These are phyloP conservation scores for Hyperoplus immaculatus DNA, from an alignment of 2,797 vertebrate genomes.

Conservation along the genomic window DNA sequence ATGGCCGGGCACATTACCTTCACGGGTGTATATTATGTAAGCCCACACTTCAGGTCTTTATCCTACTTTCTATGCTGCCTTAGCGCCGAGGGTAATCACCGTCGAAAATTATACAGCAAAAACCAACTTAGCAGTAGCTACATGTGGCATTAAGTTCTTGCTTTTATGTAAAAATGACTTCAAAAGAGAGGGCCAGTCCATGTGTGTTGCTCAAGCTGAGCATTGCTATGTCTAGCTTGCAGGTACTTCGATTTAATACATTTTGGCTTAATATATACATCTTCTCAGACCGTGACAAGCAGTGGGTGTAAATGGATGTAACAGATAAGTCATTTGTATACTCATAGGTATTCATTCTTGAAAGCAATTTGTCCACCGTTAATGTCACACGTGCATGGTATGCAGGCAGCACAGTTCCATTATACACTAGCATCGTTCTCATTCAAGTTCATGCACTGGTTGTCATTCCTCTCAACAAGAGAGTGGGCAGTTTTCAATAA, in stretches of 20 bases:
- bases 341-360: background rate
- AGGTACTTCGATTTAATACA: background rate
- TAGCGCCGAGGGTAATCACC: slow-evolving; percentile 21
- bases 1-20: slow-evolving; percentile 42
- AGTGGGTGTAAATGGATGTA: too few relatives aligned
- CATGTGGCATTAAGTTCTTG: slow-evolving; percentile 10
- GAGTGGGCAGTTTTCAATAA: background rate
- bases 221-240: background rate
- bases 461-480: background rate
- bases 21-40: slow-evolving; percentile 52
- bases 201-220: background rate
- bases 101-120: slow-evolving; percentile 8
- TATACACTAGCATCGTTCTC: background rate
- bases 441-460: background rate
- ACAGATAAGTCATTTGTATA: too few relatives aligned
- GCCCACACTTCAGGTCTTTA: slow-evolving; percentile 20
- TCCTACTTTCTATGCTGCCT: slow-evolving; percentile 26
- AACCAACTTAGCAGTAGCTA: slow-evolving; percentile 28
- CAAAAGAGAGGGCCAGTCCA: background rate
- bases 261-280: background rate
- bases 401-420: background rate
- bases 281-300: background rate
- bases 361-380: background rate
- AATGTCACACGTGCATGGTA: background rate
- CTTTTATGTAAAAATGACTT: slow-evolving; percentile 24